Conservation (phyloP, 2,797 vertebrate species). For the Chromobotia macracanthus region DNA sequence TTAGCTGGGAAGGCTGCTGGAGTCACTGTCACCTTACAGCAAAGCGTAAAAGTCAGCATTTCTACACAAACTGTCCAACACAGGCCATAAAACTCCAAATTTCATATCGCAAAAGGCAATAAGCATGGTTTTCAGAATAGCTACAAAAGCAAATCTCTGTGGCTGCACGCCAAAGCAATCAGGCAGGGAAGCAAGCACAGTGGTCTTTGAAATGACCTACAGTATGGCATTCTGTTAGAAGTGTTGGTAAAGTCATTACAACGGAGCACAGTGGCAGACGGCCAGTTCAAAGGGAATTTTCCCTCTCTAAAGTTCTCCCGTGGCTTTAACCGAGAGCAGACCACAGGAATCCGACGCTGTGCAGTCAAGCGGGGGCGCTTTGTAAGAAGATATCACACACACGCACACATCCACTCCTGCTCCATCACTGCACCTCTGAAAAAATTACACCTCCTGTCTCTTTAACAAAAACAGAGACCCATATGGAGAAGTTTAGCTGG, state of each 20-base stretch:
- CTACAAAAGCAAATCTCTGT: slow-evolving; percentile 49
- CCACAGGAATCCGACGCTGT: slow-evolving; percentile 76
- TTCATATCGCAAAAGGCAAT: slow-evolving; percentile 10
- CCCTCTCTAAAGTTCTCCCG: slow-evolving; percentile 71
- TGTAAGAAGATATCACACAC: slow-evolving; percentile 71
- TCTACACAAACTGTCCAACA: neutral
- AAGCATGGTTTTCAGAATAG: slow-evolving; percentile 19
- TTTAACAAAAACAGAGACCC: slow-evolving; percentile 62
- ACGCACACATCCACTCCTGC: slow-evolving; percentile 42
- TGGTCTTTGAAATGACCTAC: slow-evolving; percentile 61
- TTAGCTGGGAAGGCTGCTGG: neutral
- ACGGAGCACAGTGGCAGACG: slow-evolving; percentile 69
- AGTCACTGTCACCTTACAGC: slow-evolving; percentile 45
- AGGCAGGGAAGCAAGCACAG: slow-evolving; percentile 61
- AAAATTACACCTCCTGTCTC: slow-evolving; percentile 65
- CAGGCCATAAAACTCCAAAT: neutral
- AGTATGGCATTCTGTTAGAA: slow-evolving; percentile 61
- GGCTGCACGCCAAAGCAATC: slow-evolving; percentile 59
- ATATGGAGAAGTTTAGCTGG: slow-evolving; percentile 70
- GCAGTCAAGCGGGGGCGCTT: slow-evolving; percentile 68
- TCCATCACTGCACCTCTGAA: slow-evolving; percentile 65
- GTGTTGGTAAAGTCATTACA: slow-evolving; percentile 78
- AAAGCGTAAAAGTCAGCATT: slow-evolving; percentile 6
- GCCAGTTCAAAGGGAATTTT: slow-evolving; percentile 79
- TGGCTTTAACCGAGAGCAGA: slow-evolving; percentile 69